Conservation (phyloP, 2,888 invertebrate genomes). For the Cylloceria caligata region DNA sequence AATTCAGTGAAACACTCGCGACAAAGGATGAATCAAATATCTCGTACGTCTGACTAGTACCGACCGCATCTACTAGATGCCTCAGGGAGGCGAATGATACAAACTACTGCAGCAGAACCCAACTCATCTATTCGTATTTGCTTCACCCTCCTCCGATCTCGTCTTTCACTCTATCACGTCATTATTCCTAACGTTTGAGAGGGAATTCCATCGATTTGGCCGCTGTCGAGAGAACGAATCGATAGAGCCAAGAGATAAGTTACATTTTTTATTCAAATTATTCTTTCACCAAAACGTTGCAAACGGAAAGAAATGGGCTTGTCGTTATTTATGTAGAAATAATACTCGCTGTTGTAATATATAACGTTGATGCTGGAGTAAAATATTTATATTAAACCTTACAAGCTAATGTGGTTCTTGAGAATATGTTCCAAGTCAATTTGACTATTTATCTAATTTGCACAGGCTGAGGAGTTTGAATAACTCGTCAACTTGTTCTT, state of each 20-base stretch:
- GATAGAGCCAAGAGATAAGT: neutral
- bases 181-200: neutral
- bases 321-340: too few relatives aligned
- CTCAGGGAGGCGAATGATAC: conserved; percentile 8
- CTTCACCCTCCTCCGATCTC: conserved; percentile 22
- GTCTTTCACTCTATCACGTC: conserved; percentile 18
- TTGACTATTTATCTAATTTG: too few relatives aligned
- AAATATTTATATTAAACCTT: too few relatives aligned
- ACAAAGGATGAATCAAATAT: conserved; percentile 24
- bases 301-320: too few relatives aligned
- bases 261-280: too few relatives aligned
- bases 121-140: conserved; percentile 60
- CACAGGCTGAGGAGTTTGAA: too few relatives aligned
- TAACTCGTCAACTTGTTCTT: too few relatives aligned
- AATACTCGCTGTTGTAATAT: too few relatives aligned
- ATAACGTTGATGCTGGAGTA: too few relatives aligned
- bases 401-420: too few relatives aligned
- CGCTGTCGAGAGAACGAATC: neutral
- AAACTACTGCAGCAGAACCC: conserved; percentile 1
- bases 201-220: neutral
- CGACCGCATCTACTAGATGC: conserved; percentile 36
- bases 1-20: conserved; percentile 19
- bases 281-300: too few relatives aligned
- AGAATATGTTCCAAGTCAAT: too few relatives aligned
- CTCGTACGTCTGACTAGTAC: conserved; percentile 48